phyloP scores from a whole-genome alignment of 2,888 invertebrate genomes.

The Dryadula phaetusa region DNA sequence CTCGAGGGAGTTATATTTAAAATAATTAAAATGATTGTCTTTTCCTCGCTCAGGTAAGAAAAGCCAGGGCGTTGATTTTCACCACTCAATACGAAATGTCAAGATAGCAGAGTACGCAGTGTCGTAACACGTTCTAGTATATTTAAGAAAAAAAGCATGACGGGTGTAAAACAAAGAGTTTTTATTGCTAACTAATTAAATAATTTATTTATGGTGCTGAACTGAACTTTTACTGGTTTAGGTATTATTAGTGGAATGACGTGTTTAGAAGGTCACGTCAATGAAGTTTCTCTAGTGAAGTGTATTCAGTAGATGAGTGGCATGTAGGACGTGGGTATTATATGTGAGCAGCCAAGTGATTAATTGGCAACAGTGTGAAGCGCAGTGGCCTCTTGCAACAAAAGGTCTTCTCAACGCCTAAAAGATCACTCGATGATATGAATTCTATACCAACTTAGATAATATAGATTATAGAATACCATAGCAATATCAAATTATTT shows the following conservation, averaged over 20 bases:
- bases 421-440: conserved; percentile 32
- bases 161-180: no score
- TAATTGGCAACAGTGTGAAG: conserved; percentile 57
- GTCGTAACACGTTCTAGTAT: no score
- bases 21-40: no score
- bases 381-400: conserved; percentile 51
- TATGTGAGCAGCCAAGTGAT: conserved; percentile 58
- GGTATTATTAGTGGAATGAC: background rate
- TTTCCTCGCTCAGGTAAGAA: no score
- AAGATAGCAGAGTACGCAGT: no score
- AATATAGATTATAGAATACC: background rate
- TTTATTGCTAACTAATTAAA: background rate
- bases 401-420: conserved; percentile 47
- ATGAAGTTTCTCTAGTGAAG: conserved; percentile 34
- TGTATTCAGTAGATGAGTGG: conserved; percentile 45
- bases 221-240: background rate
- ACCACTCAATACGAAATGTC: no score
- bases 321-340: conserved; percentile 38
- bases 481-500: no score
- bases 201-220: background rate
- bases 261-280: background rate
- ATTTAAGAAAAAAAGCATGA: no score
- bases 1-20: no score
- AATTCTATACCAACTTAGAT: background rate
- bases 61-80: no score